A percentile compares a stretch with the other conserved stretches of the same genome.
Evolutionary conservation across 2,113 vertebrate genomes (phyloP).

Genomic region (Mormoops blainvillei): DNA sequence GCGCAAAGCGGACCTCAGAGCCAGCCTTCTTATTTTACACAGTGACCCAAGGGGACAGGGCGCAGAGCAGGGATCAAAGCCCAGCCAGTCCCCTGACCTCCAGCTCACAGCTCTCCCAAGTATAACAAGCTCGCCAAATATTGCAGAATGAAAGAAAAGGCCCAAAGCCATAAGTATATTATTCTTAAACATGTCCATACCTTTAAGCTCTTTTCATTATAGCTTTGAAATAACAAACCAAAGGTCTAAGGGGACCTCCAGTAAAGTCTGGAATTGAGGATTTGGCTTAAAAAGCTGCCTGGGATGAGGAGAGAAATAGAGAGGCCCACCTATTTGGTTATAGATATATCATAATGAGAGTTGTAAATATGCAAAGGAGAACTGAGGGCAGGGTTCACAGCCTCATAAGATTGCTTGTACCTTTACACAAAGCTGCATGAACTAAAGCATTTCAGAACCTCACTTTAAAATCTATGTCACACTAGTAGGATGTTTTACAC

Average conservation of each 20-base stretch:
- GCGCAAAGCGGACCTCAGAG: neutral
- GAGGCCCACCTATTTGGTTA: neutral
- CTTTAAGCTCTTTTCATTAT: constrained; percentile 31
- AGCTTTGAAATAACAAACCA: constrained; percentile 39
- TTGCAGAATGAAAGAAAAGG: constrained; percentile 36
- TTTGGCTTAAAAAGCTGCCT: neutral
- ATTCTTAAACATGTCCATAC: constrained; percentile 43
- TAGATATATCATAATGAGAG: neutral
- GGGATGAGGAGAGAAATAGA: neutral
- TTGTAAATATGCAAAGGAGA: constrained; percentile 38
- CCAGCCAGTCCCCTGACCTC: neutral
- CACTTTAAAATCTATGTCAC: neutral
- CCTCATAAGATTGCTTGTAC: neutral
- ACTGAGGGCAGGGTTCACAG: neutral
- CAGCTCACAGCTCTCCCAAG: neutral
- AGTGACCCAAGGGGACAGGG: neutral
- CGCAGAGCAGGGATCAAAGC: neutral
- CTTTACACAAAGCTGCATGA: neutral
- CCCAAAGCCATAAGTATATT: constrained; percentile 11
- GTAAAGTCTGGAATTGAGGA: constrained; percentile 46
- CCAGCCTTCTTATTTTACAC: neutral
- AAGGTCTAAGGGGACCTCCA: constrained; percentile 27
- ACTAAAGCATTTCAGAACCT: neutral
- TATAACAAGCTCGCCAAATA: constrained; percentile 18
- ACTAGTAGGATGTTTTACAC: neutral